Base-by-base conservation (phyloP, 2,888 invertebrate genomes). In the Elaeidobius kamerunicus region DNA sequence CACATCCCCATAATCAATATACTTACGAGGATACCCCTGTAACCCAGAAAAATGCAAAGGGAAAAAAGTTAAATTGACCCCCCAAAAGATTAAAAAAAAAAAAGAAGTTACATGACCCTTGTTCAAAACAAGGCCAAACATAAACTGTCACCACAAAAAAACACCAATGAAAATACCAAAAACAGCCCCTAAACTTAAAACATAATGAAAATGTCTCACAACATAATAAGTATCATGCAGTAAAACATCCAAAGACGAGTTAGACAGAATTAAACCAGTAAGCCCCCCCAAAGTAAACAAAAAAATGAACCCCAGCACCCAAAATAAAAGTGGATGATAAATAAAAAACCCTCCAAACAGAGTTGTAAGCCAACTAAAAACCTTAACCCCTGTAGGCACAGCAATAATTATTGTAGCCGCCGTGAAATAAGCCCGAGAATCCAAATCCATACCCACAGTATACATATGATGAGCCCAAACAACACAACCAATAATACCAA, bases 381-480 rank as follows among this genome's bases (percentile, higher is more conserved):
- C 80, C 80, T 88, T 88, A 79, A 89, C 86, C 61, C 88, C 89
- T 12, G 89, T 90, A 0, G 89, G 88, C 0, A 90, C 80, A 1
- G 87, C 88, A 86, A 90, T 90, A 79, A 90, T 85, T 82, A 88
- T 88, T 12, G 88, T 90, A 0, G 87, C 87, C 36, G 88, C 84
- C 0, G 88, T 89, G 71, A 90, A 90, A 70, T 89, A 90, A 16
- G 88, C 88, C 72, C 87, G 85, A 0, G 86, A 87, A 73, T 89
- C 88, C 54, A 88, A 82, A 74, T 89, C 88, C 81, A 90, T 84
- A 1, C 89, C 88, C 23, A 88, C 83, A 1, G 88, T 88, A 73
- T 88, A 90, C 79, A 90, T 90, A 69, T 90, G 88, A 69, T 90
- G 89, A 7, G 87, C 86, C 79, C 88, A 88, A 0, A 90, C 88